Evolutionary conservation across 2,113 vertebrate genomes (phyloP).

Genomic region (Phalacrocorax carbo): DNA sequence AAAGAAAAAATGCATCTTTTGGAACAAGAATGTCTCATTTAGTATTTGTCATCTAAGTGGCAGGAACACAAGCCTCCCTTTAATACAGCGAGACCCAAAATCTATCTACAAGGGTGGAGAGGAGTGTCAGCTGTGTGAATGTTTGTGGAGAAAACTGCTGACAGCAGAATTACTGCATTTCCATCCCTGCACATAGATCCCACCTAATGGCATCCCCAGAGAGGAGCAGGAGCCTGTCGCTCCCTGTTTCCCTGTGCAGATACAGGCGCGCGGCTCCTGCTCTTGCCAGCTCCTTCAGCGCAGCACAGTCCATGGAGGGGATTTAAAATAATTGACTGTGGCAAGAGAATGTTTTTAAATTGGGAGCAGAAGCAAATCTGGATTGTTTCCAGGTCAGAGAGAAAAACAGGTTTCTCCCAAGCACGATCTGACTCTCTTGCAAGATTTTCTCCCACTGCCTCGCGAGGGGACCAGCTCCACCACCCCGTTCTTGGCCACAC

Average conservation of each 20-base stretch:
- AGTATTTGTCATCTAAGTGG: neutral
- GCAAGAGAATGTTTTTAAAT: slow-evolving; percentile 20
- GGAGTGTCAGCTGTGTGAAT: neutral
- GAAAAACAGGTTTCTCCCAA: slow-evolving; percentile 5
- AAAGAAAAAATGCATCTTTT: neutral
- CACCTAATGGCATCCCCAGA: slow-evolving; percentile 39
- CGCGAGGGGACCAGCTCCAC: accelerated
- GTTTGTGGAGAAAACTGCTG: neutral
- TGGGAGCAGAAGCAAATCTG: slow-evolving; percentile 21
- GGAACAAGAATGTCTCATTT: neutral
- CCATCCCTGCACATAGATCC: neutral
- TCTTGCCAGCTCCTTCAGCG: neutral
- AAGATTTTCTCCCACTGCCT: neutral
- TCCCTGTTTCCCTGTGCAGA: neutral
- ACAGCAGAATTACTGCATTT: neutral
- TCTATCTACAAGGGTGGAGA: neutral
- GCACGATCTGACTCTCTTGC: neutral
- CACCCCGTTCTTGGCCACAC: neutral
- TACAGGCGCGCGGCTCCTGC: neutral
- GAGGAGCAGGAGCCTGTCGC: neutral
- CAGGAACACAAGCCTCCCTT: neutral
- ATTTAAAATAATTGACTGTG: slow-evolving; percentile 17
- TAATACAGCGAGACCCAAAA: neutral
- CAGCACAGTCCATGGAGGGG: neutral
- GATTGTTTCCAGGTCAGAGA: slow-evolving; percentile 12